These are phyloP conservation scores for Cherax quadricarinatus DNA, from an alignment of 1,140 invertebrate species.

Conservation along the genomic window DNA sequence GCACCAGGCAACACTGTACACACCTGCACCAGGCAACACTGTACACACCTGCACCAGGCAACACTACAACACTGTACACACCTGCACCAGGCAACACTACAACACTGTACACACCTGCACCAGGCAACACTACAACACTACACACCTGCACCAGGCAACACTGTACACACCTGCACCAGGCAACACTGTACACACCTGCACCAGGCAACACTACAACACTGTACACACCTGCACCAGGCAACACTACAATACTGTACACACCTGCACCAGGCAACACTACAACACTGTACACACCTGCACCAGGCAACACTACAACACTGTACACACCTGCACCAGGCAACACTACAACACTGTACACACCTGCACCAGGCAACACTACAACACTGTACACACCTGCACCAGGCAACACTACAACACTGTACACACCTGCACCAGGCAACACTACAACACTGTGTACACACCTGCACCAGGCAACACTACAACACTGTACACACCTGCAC, in stretches of 20 bases:
- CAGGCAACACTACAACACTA: conserved; percentile 45
- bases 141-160: conserved; percentile 63
- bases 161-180: conserved; percentile 60
- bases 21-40: conserved; percentile 60
- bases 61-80: conserved; percentile 29
- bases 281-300: no score
- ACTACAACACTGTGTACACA: no score
- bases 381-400: no score
- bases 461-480: conserved; percentile 57
- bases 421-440: conserved; percentile 64
- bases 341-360: conserved; percentile 24
- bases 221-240: conserved; percentile 63
- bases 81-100: conserved; percentile 57
- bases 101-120: no score
- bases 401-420: conserved; percentile 46
- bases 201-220: conserved; percentile 48
- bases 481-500: no score
- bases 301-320: conserved; percentile 45
- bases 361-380: conserved; percentile 56
- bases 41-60: conserved; percentile 63
- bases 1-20: conserved; percentile 60
- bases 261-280: conserved; percentile 57
- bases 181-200: conserved; percentile 54
- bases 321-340: conserved; percentile 63
- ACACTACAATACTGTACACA: no score